A percentile compares a stretch with the other conserved stretches of the same genome.
phyloP scores from a whole-genome alignment of 2,113 vertebrate species.

The Pontoporia blainvillei region DNA sequence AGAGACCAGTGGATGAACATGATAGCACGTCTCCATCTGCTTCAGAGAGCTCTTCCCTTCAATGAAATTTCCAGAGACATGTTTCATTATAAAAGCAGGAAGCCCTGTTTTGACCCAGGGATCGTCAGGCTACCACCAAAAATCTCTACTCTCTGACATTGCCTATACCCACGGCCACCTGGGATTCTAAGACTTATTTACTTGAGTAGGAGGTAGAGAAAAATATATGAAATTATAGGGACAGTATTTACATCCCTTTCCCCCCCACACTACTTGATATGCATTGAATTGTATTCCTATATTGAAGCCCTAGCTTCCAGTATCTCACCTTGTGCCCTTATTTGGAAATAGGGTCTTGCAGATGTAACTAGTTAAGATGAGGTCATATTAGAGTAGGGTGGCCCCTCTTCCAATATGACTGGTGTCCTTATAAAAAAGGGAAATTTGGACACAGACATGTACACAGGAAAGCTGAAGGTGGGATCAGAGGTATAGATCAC shows the following conservation, averaged over 20 bases:
- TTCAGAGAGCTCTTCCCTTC: neutral
- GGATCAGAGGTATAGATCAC: neutral
- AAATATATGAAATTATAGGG: neutral
- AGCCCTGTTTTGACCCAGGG: neutral
- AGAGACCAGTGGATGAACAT: neutral
- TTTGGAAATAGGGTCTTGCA: neutral
- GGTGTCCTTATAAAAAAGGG: neutral
- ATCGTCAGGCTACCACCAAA: neutral
- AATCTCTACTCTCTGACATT: neutral
- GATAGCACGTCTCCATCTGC: neutral
- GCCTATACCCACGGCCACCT: accelerated
- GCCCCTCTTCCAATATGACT: neutral
- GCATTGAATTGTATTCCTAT: neutral
- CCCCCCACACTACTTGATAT: neutral
- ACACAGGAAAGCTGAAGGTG: neutral
- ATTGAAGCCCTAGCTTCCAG: neutral
- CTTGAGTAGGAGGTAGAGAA: neutral
- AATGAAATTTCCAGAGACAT: too few relatives aligned
- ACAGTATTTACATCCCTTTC: neutral
- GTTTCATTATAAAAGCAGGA: neutral
- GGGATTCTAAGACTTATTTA: neutral
- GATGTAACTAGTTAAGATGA: neutral
- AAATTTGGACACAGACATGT: neutral
- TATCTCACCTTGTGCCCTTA: neutral
- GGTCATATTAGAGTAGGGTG: neutral